Conservation (phyloP, 2,797 vertebrate species). For the Notolabrus celidotus region DNA sequence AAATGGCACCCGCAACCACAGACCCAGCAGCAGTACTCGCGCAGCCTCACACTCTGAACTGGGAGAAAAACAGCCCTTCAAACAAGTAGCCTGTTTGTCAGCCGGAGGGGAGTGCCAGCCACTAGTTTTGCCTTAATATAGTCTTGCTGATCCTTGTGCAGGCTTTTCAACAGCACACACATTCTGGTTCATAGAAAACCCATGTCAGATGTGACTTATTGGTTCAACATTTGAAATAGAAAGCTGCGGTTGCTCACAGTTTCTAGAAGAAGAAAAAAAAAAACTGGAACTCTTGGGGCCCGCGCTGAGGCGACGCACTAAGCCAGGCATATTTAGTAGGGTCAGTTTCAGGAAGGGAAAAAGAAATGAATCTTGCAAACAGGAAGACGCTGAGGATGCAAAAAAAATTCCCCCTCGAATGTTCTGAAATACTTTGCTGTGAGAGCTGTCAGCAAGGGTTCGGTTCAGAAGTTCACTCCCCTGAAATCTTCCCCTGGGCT, state of each 20-base stretch:
- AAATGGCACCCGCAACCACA: slow-evolving; percentile 83
- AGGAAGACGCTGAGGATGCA: slow-evolving; percentile 74
- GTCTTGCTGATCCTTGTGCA: slow-evolving; percentile 75
- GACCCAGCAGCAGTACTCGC: slow-evolving; percentile 65
- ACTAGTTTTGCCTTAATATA: slow-evolving; percentile 84
- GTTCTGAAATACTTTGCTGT: slow-evolving; percentile 47
- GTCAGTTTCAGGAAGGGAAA: slow-evolving; percentile 74
- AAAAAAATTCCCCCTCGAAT: slow-evolving; percentile 32
- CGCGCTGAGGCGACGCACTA: slow-evolving; percentile 35
- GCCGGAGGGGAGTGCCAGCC: slow-evolving; percentile 79
- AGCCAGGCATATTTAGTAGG: slow-evolving; percentile 57
- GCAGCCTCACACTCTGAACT: slow-evolving; percentile 78
- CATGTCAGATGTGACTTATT: slow-evolving; percentile 81
- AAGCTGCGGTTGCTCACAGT: slow-evolving; percentile 73
- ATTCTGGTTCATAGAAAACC: slow-evolving; percentile 76
- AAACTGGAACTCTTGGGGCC: slow-evolving; percentile 44
- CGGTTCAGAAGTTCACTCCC: slow-evolving; percentile 74
- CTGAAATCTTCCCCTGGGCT: slow-evolving; percentile 57
- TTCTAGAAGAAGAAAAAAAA: slow-evolving; percentile 48
- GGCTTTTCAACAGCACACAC: slow-evolving; percentile 69
- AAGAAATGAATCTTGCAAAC: slow-evolving; percentile 77
- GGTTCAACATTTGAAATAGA: slow-evolving; percentile 82
- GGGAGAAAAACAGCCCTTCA: slow-evolving; percentile 81
- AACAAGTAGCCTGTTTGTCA: slow-evolving; percentile 84
- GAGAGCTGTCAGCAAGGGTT: slow-evolving; percentile 63